Evolutionary conservation across 92 coral and sea anemone species (phyloP), one percentile per base, ranked within the genome.

Genomic region (Meandrina meandrites): DNA sequence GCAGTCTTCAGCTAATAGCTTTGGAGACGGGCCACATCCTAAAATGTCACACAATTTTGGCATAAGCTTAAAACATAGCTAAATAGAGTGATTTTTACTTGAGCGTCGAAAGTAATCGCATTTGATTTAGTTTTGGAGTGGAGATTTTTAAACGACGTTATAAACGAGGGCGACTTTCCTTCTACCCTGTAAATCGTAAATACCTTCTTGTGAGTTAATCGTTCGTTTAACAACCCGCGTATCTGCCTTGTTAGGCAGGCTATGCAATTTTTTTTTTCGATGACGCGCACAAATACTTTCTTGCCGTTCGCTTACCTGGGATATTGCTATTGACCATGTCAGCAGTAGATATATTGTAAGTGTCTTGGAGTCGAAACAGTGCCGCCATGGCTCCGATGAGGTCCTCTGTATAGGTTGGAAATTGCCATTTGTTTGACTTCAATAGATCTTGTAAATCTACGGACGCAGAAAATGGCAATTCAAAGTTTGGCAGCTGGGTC

Each of bases 311-410:
- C 68, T 82, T 35, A 96, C 98, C 98, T 66, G 94, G 92, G 15
- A 97, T 93, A 17, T 82, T 79, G 22, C 96, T 98, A 30, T 91
- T 76, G 32, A 92, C 90, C 89, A 97, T 75, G 32, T 93, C 85
- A 36, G 28, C 77, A 12, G 94, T 88, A 17, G 97, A 85, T 78
- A 97, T 83, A 77, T 95, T 93, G 87, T 97, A 97, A 0, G 99
- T 97, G 72, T 95, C 93, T 84, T 97, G 99, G 56, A 97, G 97
- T 15, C 96, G 90, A 67, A 92, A 92, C 78, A 97, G 18, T 2
- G 97, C 98, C 0, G 98, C 89, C 12, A 97, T 90, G 1, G 99
- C 96, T 0, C 99, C 99, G 7, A 88, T 67, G 9, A 95, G 87
- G 86, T 97, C 98, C 5, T 86, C 90, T 11, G 76, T 57, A 54